A percentile compares a stretch with the other conserved stretches of the same genome.
phyloP scores from a whole-genome alignment of 1,140 invertebrate species.

The Nomia melanderi region DNA sequence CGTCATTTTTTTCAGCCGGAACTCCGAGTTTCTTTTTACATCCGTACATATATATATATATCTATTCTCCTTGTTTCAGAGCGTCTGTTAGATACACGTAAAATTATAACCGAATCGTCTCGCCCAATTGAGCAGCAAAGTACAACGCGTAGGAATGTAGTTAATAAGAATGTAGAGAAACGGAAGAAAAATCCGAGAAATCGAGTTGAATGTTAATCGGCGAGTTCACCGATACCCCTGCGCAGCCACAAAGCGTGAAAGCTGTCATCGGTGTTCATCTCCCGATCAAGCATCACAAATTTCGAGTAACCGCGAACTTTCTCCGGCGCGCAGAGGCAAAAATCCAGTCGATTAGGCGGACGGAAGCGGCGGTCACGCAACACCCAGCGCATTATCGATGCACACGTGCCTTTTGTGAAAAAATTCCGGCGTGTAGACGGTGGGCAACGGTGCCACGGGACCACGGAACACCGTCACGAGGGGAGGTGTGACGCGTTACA shows the following conservation, averaged over 20 bases:
- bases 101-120: too few relatives aligned
- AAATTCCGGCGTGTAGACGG: constrained; percentile 47
- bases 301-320: neutral
- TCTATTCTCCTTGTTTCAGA: too few relatives aligned
- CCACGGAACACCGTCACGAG: constrained; percentile 23
- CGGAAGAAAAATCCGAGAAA: too few relatives aligned
- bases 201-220: too few relatives aligned
- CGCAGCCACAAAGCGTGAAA: neutral
- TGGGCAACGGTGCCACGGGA: neutral
- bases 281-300: neutral
- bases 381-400: constrained; percentile 47
- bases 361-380: constrained; percentile 58
- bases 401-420: constrained; percentile 60
- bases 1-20: neutral
- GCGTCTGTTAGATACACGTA: too few relatives aligned
- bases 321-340: neutral
- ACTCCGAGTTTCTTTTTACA: too few relatives aligned
- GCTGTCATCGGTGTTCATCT: neutral
- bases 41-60: too few relatives aligned
- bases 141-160: too few relatives aligned
- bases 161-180: too few relatives aligned
- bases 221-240: too few relatives aligned
- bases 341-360: constrained; percentile 25
- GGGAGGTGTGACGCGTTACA: constrained; percentile 66
- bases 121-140: too few relatives aligned